Evolutionary conservation across 2,888 invertebrate genomes (phyloP), one percentile per base, ranked within the genome.

Genomic region (Gandaritis pyraliata): DNA sequence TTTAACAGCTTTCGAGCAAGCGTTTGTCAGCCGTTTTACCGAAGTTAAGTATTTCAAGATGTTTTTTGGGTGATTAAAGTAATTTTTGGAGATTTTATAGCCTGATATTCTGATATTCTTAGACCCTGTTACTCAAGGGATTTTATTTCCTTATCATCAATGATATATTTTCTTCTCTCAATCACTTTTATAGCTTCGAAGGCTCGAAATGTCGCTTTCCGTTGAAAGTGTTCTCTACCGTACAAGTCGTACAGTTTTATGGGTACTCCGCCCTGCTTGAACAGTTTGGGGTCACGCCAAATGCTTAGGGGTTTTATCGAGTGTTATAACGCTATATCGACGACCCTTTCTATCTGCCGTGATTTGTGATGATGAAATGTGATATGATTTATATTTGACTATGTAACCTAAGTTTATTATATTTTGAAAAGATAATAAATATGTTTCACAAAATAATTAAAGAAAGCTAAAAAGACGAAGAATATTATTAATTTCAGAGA

Each of bases 261-360:
- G 69, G 64, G 61, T 47, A 59, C 52, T 68, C 59, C 61, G 70
- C 67, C 68, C 61, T 64, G 61, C 56, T 51, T 58, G 60, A 72
- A 69, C 71, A 69, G 72, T 75, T 74, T 71, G 69, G 69, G 76
- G 76, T 73, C 73, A 72, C 69, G 61, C 55, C 58, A 66, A 70
- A 47, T 54, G 60, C 4, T 51, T 55, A 49, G 18, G 50, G 49
- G 47, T 53, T 38, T 64, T 60, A 46, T 59, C 52, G 18, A 59
- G 43, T 52, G 46, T 41, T 47, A 45, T 29, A 48, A 52, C 29
- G 52, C 43, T 16, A 38, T 43, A 58, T 54, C 16, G n/a, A 10
- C 39, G n/a, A 15, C 49, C 50, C 39, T 55, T 48, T 58, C 8
- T 41, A 41, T 18, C 12, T 49, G 43, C 36, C 10, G n/a, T 18